Evolutionary conservation across 2,113 vertebrate genomes (phyloP), one percentile per base, ranked within the genome.

Genomic region (Brienomyrus brachyistius): DNA sequence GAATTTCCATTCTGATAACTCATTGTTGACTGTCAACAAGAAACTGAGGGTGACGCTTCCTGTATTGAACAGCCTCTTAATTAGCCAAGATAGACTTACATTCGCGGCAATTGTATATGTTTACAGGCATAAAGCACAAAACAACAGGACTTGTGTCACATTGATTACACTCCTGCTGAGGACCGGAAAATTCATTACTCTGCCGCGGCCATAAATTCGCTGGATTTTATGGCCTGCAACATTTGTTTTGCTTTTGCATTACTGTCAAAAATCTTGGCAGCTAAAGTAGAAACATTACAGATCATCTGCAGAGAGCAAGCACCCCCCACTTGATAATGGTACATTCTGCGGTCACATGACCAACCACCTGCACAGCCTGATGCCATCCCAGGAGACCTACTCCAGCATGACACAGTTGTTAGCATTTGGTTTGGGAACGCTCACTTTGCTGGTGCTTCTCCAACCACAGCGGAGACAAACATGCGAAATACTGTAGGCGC

Each of bases 351-450:
- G 31, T 87, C 62, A 43, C 31, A 40, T 54, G 85, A 56, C 87
- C 23, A 59, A 56, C 54, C 13, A 77, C 83, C 89, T 21, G 48
- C 62, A 51, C 83, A n/a, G 15, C 11, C 45, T 62, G 35, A 35
- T 31, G 27, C 84, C 19, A 5, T 54, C 89, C 84, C 66, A 54
- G 47, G 66, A 87, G 66, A 77, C 27, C 84, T 86, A 90, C 89
- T 59, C 40, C 59, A 21, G 59, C 45, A 5, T 27, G n/a, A 86
- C 43, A 35, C 21, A 13, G n/a, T 27, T 27, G 47, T 90, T 43
- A 43, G 47, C 5, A 48, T 87, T 87, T 80, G 31, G 52, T 77
- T 90, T 90, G 9, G n/a, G 52, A 52, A 77, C 17, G 50, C 86
- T 47, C 23, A 2, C 89, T 56, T 87, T 80, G 31, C 23, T 40